phyloP scores from a whole-genome alignment of 2,888 invertebrate genomes.

The Nomada flava region DNA sequence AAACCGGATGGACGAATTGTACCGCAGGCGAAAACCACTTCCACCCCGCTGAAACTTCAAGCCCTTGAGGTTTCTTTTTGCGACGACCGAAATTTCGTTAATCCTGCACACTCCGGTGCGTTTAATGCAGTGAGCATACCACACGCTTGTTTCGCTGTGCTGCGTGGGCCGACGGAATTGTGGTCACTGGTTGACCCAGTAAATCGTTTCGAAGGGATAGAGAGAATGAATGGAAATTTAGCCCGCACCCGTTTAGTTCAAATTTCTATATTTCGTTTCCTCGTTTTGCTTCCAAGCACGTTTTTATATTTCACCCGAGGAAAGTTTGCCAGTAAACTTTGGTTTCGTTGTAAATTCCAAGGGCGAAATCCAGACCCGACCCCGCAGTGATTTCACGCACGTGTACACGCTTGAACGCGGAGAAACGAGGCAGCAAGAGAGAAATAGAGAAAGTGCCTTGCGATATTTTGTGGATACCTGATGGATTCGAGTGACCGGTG shows the following conservation, averaged over 20 bases:
- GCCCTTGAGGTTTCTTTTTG: conserved; percentile 29
- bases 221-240: not conserved
- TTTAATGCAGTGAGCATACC: conserved; percentile 36
- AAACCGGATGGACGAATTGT: conserved; percentile 71
- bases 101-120: conserved; percentile 57
- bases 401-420: conserved; percentile 31
- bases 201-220: conserved; percentile 4
- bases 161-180: not conserved
- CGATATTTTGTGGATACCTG: conserved; percentile 81
- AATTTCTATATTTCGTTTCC: no score
- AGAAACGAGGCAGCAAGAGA: conserved; percentile 63
- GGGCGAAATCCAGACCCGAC: not conserved
- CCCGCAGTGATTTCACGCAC: conserved; percentile 50
- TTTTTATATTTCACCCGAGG: no score
- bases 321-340: not conserved
- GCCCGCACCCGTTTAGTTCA: not conserved
- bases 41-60: not conserved
- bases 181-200: conserved; percentile 35
- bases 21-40: conserved; percentile 70
- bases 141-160: conserved; percentile 17
- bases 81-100: conserved; percentile 55
- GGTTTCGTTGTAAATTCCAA: conserved; percentile 5
- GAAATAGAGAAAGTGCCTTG: conserved; percentile 73
- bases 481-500: conserved; percentile 80
- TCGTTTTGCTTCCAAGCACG: no score